Percentiles rank a stretch among this genome's conserved stretches.
phyloP scores from a whole-genome alignment of 1,140 invertebrate genomes.

The Scaptomyza graminum region DNA sequence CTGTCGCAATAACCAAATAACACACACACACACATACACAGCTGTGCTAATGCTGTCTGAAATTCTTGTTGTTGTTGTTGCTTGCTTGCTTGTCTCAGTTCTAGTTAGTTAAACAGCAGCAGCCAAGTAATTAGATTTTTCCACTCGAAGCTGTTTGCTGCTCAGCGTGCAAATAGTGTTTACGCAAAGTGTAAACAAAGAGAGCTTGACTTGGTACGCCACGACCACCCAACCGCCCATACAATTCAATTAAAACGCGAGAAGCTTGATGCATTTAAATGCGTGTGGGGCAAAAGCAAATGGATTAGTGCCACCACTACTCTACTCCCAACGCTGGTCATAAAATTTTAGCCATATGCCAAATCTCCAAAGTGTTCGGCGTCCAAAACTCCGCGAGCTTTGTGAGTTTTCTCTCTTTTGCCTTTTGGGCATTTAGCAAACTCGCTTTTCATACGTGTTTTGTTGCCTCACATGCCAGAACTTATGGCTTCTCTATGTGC shows the following conservation, averaged over 20 bases:
- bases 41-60: conserved; percentile 41
- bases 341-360: conserved; percentile 70
- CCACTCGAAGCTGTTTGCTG: conserved; percentile 47
- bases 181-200: conserved; percentile 74
- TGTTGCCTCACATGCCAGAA: conserved; percentile 43
- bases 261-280: conserved; percentile 76
- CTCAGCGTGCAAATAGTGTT: conserved; percentile 61
- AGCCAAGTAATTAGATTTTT: conserved; percentile 81
- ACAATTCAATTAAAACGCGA: conserved; percentile 77
- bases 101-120: conserved; percentile 73
- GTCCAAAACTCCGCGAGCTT: conserved; percentile 24
- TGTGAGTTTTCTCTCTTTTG: conserved; percentile 8
- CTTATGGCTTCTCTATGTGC: conserved; percentile 43
- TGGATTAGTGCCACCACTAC: conserved; percentile 53
- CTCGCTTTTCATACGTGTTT: conserved; percentile 7
- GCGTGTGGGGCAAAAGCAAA: conserved; percentile 76
- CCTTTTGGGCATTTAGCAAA: conserved; percentile 23
- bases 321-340: conserved; percentile 40
- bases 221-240: conserved; percentile 35
- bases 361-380: conserved; percentile 58
- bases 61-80: conserved; percentile 4
- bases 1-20: conserved; percentile 61
- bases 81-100: conserved; percentile 21
- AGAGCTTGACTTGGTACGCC: conserved; percentile 6
- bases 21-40: conserved; percentile 47